Base-by-base conservation (phyloP, 2,888 invertebrate species). In the Idaea aversata region DNA sequence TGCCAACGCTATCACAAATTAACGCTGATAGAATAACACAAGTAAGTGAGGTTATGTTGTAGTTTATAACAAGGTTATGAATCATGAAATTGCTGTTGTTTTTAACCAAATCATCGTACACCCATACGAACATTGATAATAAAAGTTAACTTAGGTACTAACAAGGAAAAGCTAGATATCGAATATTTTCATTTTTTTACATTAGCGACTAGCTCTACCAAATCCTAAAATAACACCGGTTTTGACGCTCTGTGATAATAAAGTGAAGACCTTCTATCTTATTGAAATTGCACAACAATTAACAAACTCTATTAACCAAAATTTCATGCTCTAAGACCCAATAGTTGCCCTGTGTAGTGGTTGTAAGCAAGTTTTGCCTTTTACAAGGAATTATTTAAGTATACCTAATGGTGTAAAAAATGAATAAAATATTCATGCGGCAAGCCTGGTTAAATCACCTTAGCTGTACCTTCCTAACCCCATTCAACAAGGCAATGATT, bases 11-110 rank as follows among this genome's bases (percentile, higher is more conserved):
- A 36, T 96, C 97, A 69, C 98, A 98, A 90, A 97, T 98, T 65
- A 98, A 97, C 87, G 94, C 97, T 0, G 98, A 99, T 85, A 94
- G 96, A 82, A 97, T 98, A 75, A 98, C 98, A 73, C 96, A 97
- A 94, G 97, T 97, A 93, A 86, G 87, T 83, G 72, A 84, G 86
- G 85, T 85, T 85, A 85, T 75, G 65, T 67, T 62, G 25, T 25
- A 25, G 25, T 25, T 25, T 25, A 2, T 25, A 65, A 61, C 7
- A 36, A 59, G 71, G 76, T 76, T 81, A 25, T 75, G 75, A 7
- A 10, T 47, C 47, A 13, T 47, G 47, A 13, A 13, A 7, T 10
- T 47, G 7, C 13, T 13, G 47, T 5, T 10, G 4, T 7, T 10
- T 47, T 47, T 10, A 47, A 47, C 47, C 10, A 47, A 47, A 13